phyloP scores from a whole-genome alignment of 2,888 invertebrate species.

The Gryllus longicercus region DNA sequence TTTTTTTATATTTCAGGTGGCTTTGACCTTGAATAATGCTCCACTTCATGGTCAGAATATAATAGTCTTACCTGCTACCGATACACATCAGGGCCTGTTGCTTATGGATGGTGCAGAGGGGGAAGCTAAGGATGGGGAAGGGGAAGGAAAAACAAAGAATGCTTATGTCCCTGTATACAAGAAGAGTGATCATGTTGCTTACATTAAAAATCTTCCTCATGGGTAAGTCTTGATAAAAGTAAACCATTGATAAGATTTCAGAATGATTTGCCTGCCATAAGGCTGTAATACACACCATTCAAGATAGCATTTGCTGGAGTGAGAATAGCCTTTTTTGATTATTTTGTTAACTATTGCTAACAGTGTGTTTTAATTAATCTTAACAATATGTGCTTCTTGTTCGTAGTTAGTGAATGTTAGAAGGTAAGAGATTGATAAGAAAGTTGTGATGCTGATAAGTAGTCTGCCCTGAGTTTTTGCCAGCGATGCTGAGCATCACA shows the following conservation, averaged over 20 bases:
- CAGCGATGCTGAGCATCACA: too few relatives aligned
- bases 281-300: not conserved
- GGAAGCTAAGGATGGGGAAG: not conserved
- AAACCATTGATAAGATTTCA: too few relatives aligned
- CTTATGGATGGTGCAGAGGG: not conserved
- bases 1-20: not conserved
- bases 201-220: conserved; percentile 1
- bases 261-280: not conserved
- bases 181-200: not conserved
- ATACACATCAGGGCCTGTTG: not conserved
- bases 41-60: not conserved
- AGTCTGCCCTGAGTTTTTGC: too few relatives aligned
- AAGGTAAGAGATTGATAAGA: too few relatives aligned
- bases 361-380: too few relatives aligned
- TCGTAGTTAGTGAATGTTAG: too few relatives aligned
- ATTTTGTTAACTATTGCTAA: too few relatives aligned
- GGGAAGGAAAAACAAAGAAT: not conserved
- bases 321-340: not conserved
- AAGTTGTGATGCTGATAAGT: too few relatives aligned
- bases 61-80: not conserved
- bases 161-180: not conserved
- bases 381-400: too few relatives aligned
- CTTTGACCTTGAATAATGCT: not conserved
- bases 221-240: not conserved
- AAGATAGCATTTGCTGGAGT: not conserved